Evolutionary conservation across 37 sponge, comb jelly and placozoan genomes (phyloP), one percentile per base, ranked within the genome.

Genomic region (Chondrilla cf. caribensis): DNA sequence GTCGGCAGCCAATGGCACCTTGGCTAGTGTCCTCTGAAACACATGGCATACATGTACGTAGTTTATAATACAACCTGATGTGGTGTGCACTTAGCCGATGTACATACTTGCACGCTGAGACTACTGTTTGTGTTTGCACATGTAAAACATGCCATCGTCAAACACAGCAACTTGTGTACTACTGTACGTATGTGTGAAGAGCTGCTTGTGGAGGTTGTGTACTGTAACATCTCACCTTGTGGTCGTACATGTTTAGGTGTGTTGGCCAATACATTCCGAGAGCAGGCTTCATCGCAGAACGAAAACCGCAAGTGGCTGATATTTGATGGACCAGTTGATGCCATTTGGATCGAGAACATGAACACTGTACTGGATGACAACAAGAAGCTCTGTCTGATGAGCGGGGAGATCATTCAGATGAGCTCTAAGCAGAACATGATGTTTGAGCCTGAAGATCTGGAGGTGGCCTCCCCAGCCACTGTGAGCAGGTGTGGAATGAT

Each of bases 311-410:
- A 98, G 87, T 98, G 99, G 99, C 78, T 98, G 29, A 79, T 98
- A n/a, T 98, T 98, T 89, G 99, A 98, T 64, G 99, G 99, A 21
- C 99, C 99, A 31, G 99, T 98, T 39, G 99, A 98, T 85, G 99
- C 98, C 29, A 87, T 98, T 21, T 98, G 98, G 98, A 98, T 98
- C 78, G 98, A 98, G 86, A 98, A 93, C 85, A 98, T 98, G 99
- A 98, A 98, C 82, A 98, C 99, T 80, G 99, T 95, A 18, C 82
- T 98, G 78, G 99, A 95, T 82, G 94, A 96, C 58, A 96, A 96
- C 81, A 96, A 96, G 86, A 96, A 96, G 77, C 90, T 95, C 64
- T 98, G 97, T 73, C 87, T 97, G 42, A 97, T 97, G 97, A 93
- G 94, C 67, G 99, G 99, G 28, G 99, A 98, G 84, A 98, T 98